phyloP scores from a whole-genome alignment of 1,140 invertebrate species.

The Leptinotarsa defecta region DNA sequence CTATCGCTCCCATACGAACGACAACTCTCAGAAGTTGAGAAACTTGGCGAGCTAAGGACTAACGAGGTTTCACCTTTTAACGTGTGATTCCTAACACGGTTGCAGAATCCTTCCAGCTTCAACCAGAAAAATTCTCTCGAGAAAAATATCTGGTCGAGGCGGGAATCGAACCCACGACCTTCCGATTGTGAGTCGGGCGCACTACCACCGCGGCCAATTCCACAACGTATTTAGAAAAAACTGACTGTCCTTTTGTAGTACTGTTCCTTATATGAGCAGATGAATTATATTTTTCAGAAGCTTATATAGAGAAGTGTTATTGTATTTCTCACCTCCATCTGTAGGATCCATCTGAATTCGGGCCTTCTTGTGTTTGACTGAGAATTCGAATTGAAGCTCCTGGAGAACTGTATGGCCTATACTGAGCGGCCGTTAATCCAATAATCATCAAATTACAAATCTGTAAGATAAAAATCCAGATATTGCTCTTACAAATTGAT shows the following conservation, averaged over 20 bases:
- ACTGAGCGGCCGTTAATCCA: neutral
- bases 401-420: neutral
- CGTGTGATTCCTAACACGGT: too few species aligned
- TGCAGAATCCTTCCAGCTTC: too few species aligned
- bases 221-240: neutral
- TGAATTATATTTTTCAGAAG: neutral
- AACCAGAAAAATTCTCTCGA: too few species aligned
- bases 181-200: too few species aligned
- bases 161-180: too few species aligned
- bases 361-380: slow-evolving; percentile 31
- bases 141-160: too few species aligned
- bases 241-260: neutral
- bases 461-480: neutral
- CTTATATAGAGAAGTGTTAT: too few species aligned
- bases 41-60: too few species aligned
- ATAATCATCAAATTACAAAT: neutral
- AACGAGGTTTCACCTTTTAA: too few species aligned
- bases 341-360: slow-evolving; percentile 34
- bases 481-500: neutral
- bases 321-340: slow-evolving; percentile 28
- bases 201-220: too few species aligned
- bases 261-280: neutral
- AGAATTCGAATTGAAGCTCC: slow-evolving; percentile 15
- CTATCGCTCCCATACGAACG: too few species aligned
- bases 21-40: too few species aligned